Evolutionary conservation across 2,797 vertebrate species (phyloP).

Genomic region (Poeciliopsis infans): DNA sequence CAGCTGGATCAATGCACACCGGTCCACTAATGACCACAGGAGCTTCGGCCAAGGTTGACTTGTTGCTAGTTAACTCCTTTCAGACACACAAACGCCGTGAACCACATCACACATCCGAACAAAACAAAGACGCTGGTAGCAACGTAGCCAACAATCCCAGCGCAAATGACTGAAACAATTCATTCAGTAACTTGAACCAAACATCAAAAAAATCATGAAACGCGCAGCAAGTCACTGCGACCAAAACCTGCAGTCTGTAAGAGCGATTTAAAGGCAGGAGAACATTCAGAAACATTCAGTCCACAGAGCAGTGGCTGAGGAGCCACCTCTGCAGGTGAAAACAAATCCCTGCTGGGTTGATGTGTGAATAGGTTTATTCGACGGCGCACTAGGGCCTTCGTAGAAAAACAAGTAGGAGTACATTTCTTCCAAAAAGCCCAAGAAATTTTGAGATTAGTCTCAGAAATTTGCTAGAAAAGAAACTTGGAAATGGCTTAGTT

Average conservation of each 20-base stretch:
- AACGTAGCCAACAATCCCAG: background rate
- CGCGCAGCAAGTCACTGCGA: too few species aligned
- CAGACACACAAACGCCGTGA: background rate
- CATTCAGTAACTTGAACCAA: background rate
- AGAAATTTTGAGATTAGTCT: too few species aligned
- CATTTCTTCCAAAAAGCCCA: too few species aligned
- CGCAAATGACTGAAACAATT: background rate
- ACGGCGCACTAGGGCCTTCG: too few species aligned
- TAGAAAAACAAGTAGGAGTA: too few species aligned
- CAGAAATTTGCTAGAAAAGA: too few species aligned
- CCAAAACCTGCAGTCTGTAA: background rate
- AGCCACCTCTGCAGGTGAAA: too few species aligned
- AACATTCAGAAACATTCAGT: background rate
- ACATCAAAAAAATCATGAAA: background rate
- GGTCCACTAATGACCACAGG: background rate
- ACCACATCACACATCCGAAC: background rate
- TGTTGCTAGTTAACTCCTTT: background rate
- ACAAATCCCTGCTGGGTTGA: too few species aligned
- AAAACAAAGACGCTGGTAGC: background rate
- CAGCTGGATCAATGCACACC: conserved; percentile 10
- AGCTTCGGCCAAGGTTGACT: conserved; percentile 1
- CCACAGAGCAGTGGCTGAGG: too few species aligned
- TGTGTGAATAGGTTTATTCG: too few species aligned
- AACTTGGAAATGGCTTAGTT: too few species aligned
- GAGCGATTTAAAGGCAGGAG: background rate